These are phyloP conservation scores for Notodonta dromedarius DNA, from an alignment of 2,888 invertebrate species.

Conservation along the genomic window DNA sequence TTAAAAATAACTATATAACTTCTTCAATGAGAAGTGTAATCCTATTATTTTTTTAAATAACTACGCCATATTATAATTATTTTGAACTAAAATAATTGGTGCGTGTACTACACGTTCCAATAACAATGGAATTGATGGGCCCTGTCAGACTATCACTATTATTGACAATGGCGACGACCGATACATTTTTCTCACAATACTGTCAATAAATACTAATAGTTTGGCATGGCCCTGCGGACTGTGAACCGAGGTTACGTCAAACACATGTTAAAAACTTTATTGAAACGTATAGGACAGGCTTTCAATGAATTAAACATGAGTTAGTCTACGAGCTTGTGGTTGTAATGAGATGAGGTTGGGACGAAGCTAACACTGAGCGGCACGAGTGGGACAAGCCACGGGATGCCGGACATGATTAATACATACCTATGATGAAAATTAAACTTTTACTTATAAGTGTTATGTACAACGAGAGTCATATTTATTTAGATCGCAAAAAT, in stretches of 20 bases:
- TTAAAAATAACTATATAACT: slow-evolving; percentile 59
- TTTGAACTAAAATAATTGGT: slow-evolving; percentile 59
- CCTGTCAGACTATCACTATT: too few relatives aligned
- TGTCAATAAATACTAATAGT: too few relatives aligned
- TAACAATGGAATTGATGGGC: slow-evolving; percentile 22
- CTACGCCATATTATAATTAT: slow-evolving; percentile 50
- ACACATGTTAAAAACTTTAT: slow-evolving; percentile 1
- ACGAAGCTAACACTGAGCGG: slow-evolving; percentile 13
- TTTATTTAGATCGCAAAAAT: not conserved
- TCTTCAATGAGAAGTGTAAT: slow-evolving; percentile 65
- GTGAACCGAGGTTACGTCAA: not conserved
- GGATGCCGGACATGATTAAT: not conserved
- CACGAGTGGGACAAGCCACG: not conserved
- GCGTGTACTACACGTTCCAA: slow-evolving; percentile 38
- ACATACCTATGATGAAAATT: not conserved
- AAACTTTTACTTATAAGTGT: slow-evolving; percentile 22
- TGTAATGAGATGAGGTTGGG: slow-evolving; percentile 5
- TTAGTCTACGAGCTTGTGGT: slow-evolving; percentile 12
- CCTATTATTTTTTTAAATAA: slow-evolving; percentile 56
- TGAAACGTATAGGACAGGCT: slow-evolving; percentile 13
- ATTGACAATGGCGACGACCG: too few relatives aligned
- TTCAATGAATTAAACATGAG: slow-evolving; percentile 9
- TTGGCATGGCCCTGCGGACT: slow-evolving; percentile 1
- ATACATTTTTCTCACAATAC: too few relatives aligned
- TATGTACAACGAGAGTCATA: not conserved